phyloP scores from a whole-genome alignment of 2,113 vertebrate genomes.

The Myrmecobius fasciatus region DNA sequence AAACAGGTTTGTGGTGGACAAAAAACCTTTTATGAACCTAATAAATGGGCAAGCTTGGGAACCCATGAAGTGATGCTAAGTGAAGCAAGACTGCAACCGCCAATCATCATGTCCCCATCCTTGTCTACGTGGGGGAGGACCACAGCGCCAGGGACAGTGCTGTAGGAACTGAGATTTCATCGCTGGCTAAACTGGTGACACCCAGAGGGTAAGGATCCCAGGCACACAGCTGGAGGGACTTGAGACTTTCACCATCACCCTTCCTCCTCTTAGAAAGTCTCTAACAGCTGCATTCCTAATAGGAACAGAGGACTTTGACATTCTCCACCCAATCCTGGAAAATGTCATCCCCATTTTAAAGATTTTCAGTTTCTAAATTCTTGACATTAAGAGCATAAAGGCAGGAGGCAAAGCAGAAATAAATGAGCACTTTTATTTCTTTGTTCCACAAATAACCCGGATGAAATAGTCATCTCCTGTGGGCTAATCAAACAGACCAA shows the following conservation, averaged over 20 bases:
- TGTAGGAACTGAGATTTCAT: no score
- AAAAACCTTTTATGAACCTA: not conserved
- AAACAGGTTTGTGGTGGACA: not conserved
- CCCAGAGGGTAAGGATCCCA: no score
- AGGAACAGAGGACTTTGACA: not conserved
- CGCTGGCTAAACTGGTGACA: not conserved
- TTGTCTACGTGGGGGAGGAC: not conserved
- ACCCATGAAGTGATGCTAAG: no score
- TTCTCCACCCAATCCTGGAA: no score
- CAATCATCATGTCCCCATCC: no score
- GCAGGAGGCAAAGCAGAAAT: constrained; percentile 7
- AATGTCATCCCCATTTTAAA: not conserved
- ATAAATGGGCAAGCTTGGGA: not conserved
- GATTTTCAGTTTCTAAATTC: not conserved
- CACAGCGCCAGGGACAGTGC: not conserved
- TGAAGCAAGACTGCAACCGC: no score
- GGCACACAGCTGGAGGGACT: no score
- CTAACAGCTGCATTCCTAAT: not conserved
- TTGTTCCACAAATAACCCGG: constrained; percentile 26
- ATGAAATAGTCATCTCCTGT: not conserved
- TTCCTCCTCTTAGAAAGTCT: no score
- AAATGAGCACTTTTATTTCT: constrained; percentile 81
- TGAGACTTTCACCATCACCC: no score
- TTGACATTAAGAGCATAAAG: not conserved
- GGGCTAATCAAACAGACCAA: not conserved